A percentile compares a stretch with the other conserved stretches of the same genome.
Conservation (phyloP, 2,797 vertebrate genomes). For the Anguilla megastoma region DNA sequence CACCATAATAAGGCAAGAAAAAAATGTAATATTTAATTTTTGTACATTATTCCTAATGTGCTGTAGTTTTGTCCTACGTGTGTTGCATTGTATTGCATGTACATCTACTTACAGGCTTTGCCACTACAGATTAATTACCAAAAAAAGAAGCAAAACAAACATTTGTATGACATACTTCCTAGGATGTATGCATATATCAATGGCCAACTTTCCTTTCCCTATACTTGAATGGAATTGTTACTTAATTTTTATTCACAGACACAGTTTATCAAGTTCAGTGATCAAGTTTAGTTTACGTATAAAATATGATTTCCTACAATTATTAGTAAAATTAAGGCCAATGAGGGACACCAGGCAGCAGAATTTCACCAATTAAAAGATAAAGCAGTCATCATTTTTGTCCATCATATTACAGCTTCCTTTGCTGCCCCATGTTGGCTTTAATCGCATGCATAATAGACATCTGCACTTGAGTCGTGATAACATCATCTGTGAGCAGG, state of each 20-base stretch:
- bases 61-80: neutral
- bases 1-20: neutral
- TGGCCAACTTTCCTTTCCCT: neutral
- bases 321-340: neutral
- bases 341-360: neutral
- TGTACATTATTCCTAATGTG: neutral
- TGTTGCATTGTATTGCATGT: neutral
- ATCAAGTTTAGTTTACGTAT: neutral
- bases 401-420: neutral
- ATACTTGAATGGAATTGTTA: neutral
- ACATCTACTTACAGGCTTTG: neutral
- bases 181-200: neutral
- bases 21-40: neutral
- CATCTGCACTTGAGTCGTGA: neutral
- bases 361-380: conserved; percentile 19
- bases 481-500: neutral
- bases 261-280: neutral
- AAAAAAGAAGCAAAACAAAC: neutral
- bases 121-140: neutral
- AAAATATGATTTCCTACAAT: neutral
- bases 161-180: neutral
- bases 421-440: neutral
- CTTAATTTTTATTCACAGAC: neutral
- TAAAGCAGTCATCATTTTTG: conserved; percentile 23
- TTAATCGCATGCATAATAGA: conserved; percentile 17